A percentile compares a stretch with the other conserved stretches of the same genome.
Evolutionary conservation across 2,888 invertebrate species (phyloP).

Genomic region (Standfussiana lucernea): DNA sequence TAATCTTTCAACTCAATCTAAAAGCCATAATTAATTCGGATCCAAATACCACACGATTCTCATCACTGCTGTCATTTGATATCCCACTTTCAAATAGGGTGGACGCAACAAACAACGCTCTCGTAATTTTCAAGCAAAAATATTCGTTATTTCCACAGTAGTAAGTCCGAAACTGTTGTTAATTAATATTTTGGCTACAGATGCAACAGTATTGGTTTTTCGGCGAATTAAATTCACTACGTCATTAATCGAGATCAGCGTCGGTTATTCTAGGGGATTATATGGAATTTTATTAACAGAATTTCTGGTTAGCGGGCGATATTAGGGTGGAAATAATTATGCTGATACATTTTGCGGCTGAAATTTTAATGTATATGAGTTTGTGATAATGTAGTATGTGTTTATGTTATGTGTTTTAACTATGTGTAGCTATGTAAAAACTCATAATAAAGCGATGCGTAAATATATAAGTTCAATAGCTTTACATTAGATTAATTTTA

Average conservation of each 20-base stretch:
- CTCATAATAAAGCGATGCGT: background rate
- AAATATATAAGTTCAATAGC: too few species aligned
- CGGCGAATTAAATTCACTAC: slow-evolving; percentile 87
- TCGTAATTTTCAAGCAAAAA: slow-evolving; percentile 68
- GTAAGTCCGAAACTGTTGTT: slow-evolving; percentile 74
- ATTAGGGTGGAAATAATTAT: slow-evolving; percentile 69
- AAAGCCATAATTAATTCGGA: slow-evolving; percentile 37
- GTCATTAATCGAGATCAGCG: slow-evolving; percentile 86
- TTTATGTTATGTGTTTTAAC: slow-evolving; percentile 2
- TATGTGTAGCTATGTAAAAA: background rate
- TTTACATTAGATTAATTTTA: too few species aligned
- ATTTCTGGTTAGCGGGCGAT: slow-evolving; percentile 73
- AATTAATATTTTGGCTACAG: slow-evolving; percentile 72
- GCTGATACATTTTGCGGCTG: slow-evolving; percentile 54
- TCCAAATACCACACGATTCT: slow-evolving; percentile 25
- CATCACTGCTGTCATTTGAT: slow-evolving; percentile 81
- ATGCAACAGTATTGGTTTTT: slow-evolving; percentile 84
- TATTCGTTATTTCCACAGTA: slow-evolving; percentile 67
- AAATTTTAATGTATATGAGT: slow-evolving; percentile 46
- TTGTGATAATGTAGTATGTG: slow-evolving; percentile 9
- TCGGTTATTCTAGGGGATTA: slow-evolving; percentile 83
- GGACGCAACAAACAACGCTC: slow-evolving; percentile 67
- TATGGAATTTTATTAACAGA: slow-evolving; percentile 83
- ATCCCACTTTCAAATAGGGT: slow-evolving; percentile 76
- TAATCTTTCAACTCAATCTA: slow-evolving; percentile 18